Percentiles rank a stretch among this genome's conserved stretches.
Evolutionary conservation across 1,140 invertebrate genomes (phyloP).

Genomic region (Gonatopus flavifemur): DNA sequence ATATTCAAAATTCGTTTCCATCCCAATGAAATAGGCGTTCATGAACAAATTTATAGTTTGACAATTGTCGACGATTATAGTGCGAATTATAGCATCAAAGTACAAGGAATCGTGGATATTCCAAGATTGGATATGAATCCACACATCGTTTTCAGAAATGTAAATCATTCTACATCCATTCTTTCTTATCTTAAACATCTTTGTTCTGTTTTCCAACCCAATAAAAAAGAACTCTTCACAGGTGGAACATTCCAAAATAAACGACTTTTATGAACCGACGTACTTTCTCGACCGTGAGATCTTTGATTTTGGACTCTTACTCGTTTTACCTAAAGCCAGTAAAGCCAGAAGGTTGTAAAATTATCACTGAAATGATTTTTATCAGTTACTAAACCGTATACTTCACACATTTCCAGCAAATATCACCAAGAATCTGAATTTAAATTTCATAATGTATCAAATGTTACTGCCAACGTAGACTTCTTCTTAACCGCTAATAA

Average conservation of each 20-base stretch:
- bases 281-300: conserved; percentile 32
- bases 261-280: conserved; percentile 25
- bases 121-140: conserved; percentile 36
- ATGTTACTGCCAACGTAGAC: conserved; percentile 22
- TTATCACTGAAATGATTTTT: too few relatives aligned
- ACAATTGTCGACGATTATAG: conserved; percentile 21
- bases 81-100: conserved; percentile 25
- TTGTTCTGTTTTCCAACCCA: not conserved
- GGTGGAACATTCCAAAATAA: conserved; percentile 21
- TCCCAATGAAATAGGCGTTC: conserved; percentile 27
- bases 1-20: conserved; percentile 34
- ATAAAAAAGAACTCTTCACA: conserved; percentile 7
- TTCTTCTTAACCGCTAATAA: conserved; percentile 25
- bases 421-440: conserved; percentile 26
- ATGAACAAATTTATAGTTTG: conserved; percentile 27
- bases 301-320: conserved; percentile 44
- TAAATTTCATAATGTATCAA: conserved; percentile 39
- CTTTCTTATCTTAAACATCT: not conserved
- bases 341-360: conserved; percentile 28
- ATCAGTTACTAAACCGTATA: too few relatives aligned
- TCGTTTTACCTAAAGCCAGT: conserved; percentile 10
- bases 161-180: conserved; percentile 20
- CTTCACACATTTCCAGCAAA: too few relatives aligned
- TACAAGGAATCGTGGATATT: conserved; percentile 30
- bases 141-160: conserved; percentile 31